Conservation (phyloP, 2,888 invertebrate species). For the Cosmia pyralina region DNA sequence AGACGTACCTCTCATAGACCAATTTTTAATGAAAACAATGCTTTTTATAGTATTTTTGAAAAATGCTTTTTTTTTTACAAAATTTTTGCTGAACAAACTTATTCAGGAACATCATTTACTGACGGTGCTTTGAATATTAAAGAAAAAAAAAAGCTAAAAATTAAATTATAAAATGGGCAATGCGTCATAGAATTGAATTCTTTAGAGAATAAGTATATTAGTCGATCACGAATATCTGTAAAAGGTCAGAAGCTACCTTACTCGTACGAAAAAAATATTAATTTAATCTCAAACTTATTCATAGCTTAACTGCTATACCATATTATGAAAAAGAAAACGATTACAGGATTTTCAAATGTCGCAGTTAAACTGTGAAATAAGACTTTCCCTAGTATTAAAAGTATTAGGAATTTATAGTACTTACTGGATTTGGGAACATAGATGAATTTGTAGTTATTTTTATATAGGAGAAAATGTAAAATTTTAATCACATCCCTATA, state of each 20-base stretch:
- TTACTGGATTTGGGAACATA: conserved; percentile 78
- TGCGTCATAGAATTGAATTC: conserved; percentile 76
- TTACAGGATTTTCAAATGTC: conserved; percentile 49
- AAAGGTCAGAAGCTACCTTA: conserved; percentile 15
- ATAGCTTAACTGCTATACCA: conserved; percentile 58
- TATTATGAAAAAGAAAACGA: conserved; percentile 47
- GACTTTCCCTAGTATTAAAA: conserved; percentile 54
- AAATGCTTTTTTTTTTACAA: conserved; percentile 1
- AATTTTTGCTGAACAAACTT: conserved; percentile 26
- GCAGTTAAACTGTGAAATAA: conserved; percentile 64
- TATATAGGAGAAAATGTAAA: conserved; percentile 62
- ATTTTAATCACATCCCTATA: conserved; percentile 41
- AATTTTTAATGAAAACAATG: conserved; percentile 54
- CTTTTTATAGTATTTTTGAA: conserved; percentile 47
- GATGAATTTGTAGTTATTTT: conserved; percentile 75
- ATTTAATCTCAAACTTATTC: conserved; percentile 40
- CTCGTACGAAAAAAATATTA: not conserved
- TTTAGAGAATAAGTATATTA: conserved; percentile 40
- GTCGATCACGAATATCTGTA: conserved; percentile 10
- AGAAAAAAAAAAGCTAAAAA: conserved; percentile 55
- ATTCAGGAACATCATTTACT: conserved; percentile 58
- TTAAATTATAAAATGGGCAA: conserved; percentile 67
- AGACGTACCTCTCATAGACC: conserved; percentile 62
- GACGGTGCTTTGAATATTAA: conserved; percentile 64
- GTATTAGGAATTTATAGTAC: conserved; percentile 59